Evolutionary conservation across 2,888 invertebrate species (phyloP), one percentile per base, ranked within the genome.

Genomic region (Vesta saturnalis): DNA sequence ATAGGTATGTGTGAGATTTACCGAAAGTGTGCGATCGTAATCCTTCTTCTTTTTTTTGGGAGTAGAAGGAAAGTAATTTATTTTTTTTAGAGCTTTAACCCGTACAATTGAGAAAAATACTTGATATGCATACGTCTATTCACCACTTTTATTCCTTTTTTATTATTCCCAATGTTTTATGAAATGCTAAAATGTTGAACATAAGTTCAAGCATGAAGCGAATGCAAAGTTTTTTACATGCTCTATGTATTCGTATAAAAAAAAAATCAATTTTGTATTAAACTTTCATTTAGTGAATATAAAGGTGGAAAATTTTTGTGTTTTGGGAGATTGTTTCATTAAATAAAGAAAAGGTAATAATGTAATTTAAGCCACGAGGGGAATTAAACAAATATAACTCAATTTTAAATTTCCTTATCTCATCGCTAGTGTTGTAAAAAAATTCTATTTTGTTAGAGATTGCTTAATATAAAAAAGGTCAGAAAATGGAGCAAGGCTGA

Each of bases 31-130:
- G 19, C 52, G 19, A 52, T 19, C 52, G 52, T 52, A 52, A 52
- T 52, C 52, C 21, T 49, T 49, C 15, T 8, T 23, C n/a, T n/a
- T 39, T 39, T 39, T 39, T 39, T n/a, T n/a, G 1, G 3, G n/a
- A n/a, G n/a, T n/a, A n/a, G 8, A 49, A 18, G 19, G 19, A 49
- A 49, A 49, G 49, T 49, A 49, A 49, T 49, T 49, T 49, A 49
- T 49, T 49, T 49, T 30, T 30, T 49, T 49, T 39, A 12, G 39
- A 10, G 46, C n/a, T 46, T 46, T 46, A n/a, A 46, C 12, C 46
- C 49, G 49, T 49, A 49, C 49, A 14, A 14, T 14, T 18, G 49
- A 12, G 49, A 49, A 18, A 49, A 49, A 49, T 49, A 49, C 19
- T 52, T 52, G 18, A 52, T 52, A 52, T 16, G 19, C 19, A 19